These are phyloP conservation scores for Idaea straminata DNA, from an alignment of 2,888 invertebrate species.

Conservation along the genomic window DNA sequence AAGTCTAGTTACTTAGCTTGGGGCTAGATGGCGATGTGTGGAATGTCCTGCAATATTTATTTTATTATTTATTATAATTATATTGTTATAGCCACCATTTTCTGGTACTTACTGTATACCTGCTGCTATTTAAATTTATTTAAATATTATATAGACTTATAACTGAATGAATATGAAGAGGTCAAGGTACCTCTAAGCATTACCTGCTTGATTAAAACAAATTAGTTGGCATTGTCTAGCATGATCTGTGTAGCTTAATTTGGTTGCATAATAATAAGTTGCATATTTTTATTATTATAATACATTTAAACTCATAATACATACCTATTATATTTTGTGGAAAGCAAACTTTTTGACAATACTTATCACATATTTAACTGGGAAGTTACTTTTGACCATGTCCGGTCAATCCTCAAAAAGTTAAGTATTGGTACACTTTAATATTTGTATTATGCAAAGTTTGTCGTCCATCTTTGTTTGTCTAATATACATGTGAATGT, in stretches of 20 bases:
- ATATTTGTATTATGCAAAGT: background rate
- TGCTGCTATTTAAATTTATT: too few relatives aligned
- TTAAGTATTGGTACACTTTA: too few relatives aligned
- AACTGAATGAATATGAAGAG: too few relatives aligned
- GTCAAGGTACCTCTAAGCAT: background rate
- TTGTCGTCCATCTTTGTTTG: constrained; percentile 10
- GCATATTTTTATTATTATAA: background rate
- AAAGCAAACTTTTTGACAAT: background rate
- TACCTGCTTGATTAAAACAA: background rate
- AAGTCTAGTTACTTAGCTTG: too few relatives aligned
- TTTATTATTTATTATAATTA: too few relatives aligned
- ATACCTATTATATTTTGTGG: background rate
- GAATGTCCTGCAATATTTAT: too few relatives aligned
- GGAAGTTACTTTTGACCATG: too few relatives aligned
- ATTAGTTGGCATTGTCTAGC: background rate
- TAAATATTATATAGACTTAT: too few relatives aligned
- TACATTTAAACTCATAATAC: background rate
- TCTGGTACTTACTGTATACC: too few relatives aligned
- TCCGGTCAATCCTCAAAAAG: too few relatives aligned
- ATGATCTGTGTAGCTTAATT: background rate
- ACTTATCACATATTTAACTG: background rate
- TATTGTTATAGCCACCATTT: too few relatives aligned
- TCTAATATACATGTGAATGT: constrained; percentile 36
- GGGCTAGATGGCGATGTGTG: too few relatives aligned
- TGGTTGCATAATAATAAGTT: background rate